Evolutionary conservation across 2,888 invertebrate genomes (phyloP), one percentile per base, ranked within the genome.

Genomic region (Campopleginae sp.): DNA sequence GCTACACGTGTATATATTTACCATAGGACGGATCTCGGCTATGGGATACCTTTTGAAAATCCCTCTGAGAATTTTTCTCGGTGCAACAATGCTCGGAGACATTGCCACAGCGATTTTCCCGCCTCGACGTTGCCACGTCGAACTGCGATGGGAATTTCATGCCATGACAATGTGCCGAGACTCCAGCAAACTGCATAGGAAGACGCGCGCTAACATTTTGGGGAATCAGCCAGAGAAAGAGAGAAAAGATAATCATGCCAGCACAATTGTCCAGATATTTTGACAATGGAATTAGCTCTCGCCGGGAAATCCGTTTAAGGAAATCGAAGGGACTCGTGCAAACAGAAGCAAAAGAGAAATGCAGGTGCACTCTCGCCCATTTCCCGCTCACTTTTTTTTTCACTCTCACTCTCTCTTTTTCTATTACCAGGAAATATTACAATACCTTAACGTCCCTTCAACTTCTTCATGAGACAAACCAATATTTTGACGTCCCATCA

Each of bases 21-120:
- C 23, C 12, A 74, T 80, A 48, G 79, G 63, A 66, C 66, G 76
- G 80, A 65, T 81, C 82, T 78, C 48, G 76, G 86, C 80, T 72
- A 65, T 86, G 72, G 83, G 51, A 65, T 83, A 71, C 88, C 88
- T 90, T 88, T 88, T 87, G 86, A 86, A 90, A 91, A 91, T 91
- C 92, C 91, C 93, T 93, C 92, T 87, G 82, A 90, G 93, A 93
- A 93, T 92, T 93, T 92, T 88, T 87, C 87, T 82, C 72, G 81
- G 77, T 84, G 81, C 80, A 76, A 86, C 87, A 88, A 86, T 86
- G 86, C 79, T 23, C 46, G 8, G n/a, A 17, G 76, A 61, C 23
- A 42, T 38, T 72, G 27, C 12, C 31, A 44, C 14, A 44, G 8
- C 58, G 58, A 71, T 79, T 71, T 79, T 71, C 17, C 63, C 31